These are phyloP conservation scores for Sporophila hypoxantha DNA, from an alignment of 2,113 vertebrate genomes.

Conservation along the genomic window DNA sequence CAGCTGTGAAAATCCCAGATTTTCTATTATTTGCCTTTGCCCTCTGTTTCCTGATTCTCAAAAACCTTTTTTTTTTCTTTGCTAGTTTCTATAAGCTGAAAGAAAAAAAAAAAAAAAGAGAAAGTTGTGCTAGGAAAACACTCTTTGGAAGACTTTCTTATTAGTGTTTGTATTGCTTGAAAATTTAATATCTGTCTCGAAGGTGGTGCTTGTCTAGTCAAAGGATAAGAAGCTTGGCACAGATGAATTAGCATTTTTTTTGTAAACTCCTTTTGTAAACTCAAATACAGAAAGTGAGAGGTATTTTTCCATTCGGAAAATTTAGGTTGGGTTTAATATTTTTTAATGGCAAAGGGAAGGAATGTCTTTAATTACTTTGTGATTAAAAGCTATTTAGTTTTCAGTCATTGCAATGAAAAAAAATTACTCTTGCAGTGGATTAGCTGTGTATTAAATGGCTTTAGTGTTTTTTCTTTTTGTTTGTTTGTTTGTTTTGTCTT, in stretches of 20 bases:
- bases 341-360: background rate
- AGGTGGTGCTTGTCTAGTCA: background rate
- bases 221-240: background rate
- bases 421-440: background rate
- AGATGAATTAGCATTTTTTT: background rate
- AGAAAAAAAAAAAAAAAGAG: background rate
- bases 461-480: background rate
- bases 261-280: background rate
- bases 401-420: background rate
- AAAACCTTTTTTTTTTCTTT: background rate
- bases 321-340: background rate
- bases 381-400: background rate
- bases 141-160: background rate
- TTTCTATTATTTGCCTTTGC: background rate
- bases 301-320: background rate
- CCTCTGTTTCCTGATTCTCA: background rate
- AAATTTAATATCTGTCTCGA: background rate
- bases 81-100: background rate
- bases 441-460: background rate
- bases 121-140: background rate
- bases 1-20: background rate
- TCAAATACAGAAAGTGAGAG: background rate
- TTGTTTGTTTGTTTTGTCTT: background rate
- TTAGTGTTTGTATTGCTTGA: conserved; percentile 18
- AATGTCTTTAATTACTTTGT: background rate